Conservation (phyloP, 2,113 vertebrate genomes). For the Otolemur garnettii region DNA sequence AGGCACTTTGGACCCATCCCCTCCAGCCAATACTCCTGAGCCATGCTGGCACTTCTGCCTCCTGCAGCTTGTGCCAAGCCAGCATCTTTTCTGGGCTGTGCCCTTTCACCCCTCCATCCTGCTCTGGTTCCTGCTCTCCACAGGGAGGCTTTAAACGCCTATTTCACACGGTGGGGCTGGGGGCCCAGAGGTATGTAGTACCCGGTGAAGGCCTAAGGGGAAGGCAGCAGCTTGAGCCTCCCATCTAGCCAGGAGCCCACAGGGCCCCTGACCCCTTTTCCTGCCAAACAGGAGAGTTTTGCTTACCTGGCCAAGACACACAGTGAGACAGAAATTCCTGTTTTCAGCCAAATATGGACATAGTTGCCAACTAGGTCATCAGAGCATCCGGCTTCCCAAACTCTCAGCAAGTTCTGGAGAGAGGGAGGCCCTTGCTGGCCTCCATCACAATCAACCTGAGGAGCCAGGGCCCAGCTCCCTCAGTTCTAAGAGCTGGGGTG, state of each 20-base stretch:
- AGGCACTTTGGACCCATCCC: not conserved
- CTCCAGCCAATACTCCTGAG: not conserved
- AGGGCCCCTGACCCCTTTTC: slow-evolving; percentile 58
- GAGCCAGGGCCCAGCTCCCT: not conserved
- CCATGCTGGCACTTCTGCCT: not conserved
- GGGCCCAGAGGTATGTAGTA: too few species aligned
- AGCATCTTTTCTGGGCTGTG: not conserved
- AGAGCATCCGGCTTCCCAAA: slow-evolving; percentile 44
- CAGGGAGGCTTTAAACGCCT: not conserved
- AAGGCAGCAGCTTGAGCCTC: not conserved
- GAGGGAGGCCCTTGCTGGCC: not conserved
- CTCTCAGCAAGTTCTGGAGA: slow-evolving; percentile 15
- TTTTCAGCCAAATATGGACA: slow-evolving; percentile 67
- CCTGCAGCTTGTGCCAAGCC: not conserved
- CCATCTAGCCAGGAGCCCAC: not conserved
- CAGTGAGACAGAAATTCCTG: slow-evolving; percentile 76
- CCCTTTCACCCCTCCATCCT: not conserved
- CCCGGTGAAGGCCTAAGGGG: not conserved
- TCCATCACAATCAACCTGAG: not conserved
- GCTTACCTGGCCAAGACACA: slow-evolving; percentile 70
- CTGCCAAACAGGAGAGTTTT: slow-evolving; percentile 66
- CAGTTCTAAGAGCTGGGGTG: not conserved
- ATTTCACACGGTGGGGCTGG: not conserved
- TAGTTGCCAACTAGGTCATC: slow-evolving; percentile 78
- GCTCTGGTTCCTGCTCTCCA: not conserved